Conservation (phyloP, 1,140 invertebrate species). For the Lycorma delicatula region DNA sequence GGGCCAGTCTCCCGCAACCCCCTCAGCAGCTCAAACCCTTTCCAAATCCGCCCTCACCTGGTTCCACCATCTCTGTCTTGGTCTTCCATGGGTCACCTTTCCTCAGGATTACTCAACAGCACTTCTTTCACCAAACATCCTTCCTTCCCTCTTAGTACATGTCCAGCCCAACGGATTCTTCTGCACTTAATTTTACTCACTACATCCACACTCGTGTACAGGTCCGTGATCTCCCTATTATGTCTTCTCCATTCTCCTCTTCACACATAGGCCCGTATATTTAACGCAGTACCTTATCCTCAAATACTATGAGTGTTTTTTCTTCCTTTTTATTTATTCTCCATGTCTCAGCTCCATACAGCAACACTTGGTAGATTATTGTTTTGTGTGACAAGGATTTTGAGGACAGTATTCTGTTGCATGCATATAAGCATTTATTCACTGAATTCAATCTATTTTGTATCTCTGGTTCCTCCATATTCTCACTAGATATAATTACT, state of each 20-base stretch:
- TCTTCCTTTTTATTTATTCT: background rate
- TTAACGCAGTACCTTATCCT: background rate
- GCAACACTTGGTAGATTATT: background rate
- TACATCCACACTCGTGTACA: background rate
- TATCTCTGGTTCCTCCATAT: background rate
- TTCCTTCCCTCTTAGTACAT: no score
- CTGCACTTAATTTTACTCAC: background rate
- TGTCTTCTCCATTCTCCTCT: background rate
- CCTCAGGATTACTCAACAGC: background rate
- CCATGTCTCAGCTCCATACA: background rate
- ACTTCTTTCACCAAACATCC: background rate
- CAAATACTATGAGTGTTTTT: conserved; percentile 1
- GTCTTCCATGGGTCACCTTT: background rate
- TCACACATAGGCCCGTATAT: background rate
- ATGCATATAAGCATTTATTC: no score
- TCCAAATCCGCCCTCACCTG: background rate
- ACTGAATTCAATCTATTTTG: background rate
- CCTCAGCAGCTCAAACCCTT: background rate
- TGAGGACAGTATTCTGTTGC: background rate
- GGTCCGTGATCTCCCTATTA: background rate
- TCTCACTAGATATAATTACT: background rate
- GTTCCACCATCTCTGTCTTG: background rate
- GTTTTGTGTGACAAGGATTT: background rate
- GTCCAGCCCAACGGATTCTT: no score
- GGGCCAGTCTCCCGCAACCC: background rate